Percentiles rank a stretch among this genome's conserved stretches.
Conservation (phyloP, 2,888 invertebrate genomes). For the Nymphalis c-album region DNA sequence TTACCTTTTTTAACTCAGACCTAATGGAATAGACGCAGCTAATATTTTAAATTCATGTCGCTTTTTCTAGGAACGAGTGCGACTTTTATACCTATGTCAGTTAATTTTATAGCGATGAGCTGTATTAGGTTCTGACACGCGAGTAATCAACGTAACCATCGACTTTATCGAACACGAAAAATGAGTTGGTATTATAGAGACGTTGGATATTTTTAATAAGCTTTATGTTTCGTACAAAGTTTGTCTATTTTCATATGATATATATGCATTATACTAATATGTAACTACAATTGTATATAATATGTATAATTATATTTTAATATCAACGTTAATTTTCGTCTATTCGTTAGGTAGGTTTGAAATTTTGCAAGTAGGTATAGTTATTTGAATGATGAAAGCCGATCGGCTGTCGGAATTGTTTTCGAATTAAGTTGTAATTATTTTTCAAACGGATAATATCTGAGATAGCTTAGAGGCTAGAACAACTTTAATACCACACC, state of each 20-base stretch:
- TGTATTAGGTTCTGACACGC: slow-evolving; percentile 39
- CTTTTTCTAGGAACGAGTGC: slow-evolving; percentile 32
- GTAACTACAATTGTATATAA: too few species aligned
- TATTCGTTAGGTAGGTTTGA: too few species aligned
- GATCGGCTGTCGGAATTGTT: too few species aligned
- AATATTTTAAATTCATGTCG: slow-evolving; percentile 21
- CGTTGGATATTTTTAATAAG: background rate
- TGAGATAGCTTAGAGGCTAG: too few species aligned
- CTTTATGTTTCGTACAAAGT: background rate
- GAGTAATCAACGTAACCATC: slow-evolving; percentile 30
- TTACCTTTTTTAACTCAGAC: slow-evolving; percentile 4
- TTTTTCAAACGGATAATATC: too few species aligned
- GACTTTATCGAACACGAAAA: slow-evolving; percentile 20
- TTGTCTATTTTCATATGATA: background rate
- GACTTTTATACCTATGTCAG: slow-evolving; percentile 33
- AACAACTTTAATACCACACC: too few species aligned
- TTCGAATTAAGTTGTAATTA: too few species aligned
- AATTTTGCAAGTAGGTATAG: too few species aligned
- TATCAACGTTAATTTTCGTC: too few species aligned
- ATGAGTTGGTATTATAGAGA: background rate
- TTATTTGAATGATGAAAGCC: too few species aligned
- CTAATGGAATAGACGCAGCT: slow-evolving; percentile 13
- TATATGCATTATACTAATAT: background rate
- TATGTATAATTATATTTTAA: too few species aligned
- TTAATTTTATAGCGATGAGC: slow-evolving; percentile 33